Percentiles rank a stretch among this genome's conserved stretches.
Evolutionary conservation across 92 coral and sea anemone species (phyloP).

Genomic region (Porites divaricata): DNA sequence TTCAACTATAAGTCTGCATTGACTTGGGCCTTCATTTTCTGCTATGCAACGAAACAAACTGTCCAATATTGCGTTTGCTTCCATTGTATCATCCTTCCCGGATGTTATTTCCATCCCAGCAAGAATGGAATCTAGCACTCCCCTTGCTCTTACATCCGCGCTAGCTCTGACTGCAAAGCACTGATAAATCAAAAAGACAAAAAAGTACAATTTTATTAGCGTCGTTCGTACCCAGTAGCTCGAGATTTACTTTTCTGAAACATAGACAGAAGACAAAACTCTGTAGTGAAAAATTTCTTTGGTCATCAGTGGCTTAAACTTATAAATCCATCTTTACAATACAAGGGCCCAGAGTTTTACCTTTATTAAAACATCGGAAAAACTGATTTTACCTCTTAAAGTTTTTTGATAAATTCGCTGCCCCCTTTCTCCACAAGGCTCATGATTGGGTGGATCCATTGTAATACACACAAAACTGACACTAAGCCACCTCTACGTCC

Average conservation of each 20-base stretch:
- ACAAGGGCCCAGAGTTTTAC: too few species aligned
- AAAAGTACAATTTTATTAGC: too few species aligned
- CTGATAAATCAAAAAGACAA: not conserved
- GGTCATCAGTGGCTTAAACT: too few species aligned
- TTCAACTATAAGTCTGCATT: too few species aligned
- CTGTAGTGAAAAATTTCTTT: too few species aligned
- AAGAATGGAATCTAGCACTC: conserved; percentile 14
- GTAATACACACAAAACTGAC: not conserved
- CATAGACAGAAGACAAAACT: too few species aligned
- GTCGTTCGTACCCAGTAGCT: too few species aligned
- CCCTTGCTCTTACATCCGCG: not conserved
- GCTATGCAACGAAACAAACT: not conserved
- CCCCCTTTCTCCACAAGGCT: not conserved
- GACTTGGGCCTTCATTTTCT: not conserved
- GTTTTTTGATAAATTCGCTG: not conserved
- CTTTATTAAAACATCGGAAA: too few species aligned
- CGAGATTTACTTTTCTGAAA: too few species aligned
- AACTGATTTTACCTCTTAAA: not conserved
- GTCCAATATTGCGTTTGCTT: not conserved
- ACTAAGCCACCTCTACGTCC: not conserved
- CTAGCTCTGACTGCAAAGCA: conserved; percentile 5
- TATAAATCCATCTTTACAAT: too few species aligned
- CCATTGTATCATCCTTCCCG: not conserved
- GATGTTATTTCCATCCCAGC: not conserved
- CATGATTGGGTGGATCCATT: conserved; percentile 11